Base-by-base conservation (phyloP, 2,888 invertebrate species). In the Ommatoiulus sabulosus region DNA sequence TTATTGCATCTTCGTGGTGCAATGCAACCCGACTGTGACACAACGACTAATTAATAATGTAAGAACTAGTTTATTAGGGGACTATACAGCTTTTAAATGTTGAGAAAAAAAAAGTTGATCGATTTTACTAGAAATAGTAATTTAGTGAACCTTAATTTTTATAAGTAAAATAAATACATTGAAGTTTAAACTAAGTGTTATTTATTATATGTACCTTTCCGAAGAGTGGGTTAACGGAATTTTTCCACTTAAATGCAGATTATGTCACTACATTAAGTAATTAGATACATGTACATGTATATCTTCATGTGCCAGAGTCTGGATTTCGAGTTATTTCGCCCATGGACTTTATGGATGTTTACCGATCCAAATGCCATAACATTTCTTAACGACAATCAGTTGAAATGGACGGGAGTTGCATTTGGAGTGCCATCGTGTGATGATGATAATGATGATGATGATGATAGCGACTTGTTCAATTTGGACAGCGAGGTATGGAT, bases 291-390 rank as follows among this genome's bases (percentile, higher is more conserved):
- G 10, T 86, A 15, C 1, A 7, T 52, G 35, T 87, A 17, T 87
- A 48, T 12, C 6, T 84, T 84, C 10, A 44, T 84, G 24, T 24
- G n/a, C 3, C 24, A 88, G 88, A 84, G 80, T 20, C n/a, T 72
- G 20, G 87, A 87, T 87, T 72, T 20, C 35, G 46, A 89, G 12
- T 72, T 89, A 44, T 44, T 89, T 24, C 89, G 89, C 35, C 89
- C 89, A 44, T 89, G 89, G 89, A 89, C 87, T 8, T 72, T 89
- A 72, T 89, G 89, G 89, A 1, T 87, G 12, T 86, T 85, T 57
- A 35, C 10, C 0, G 63, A 44, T 3, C 63, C 52, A 46, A 35
- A 44, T 1, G 86, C 72, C 35, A n/a, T 89, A 20, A 24, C 52
- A 6, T 85, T 86, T 43, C 24, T 89, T 20, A 46, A 44, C 20